Conservation (phyloP, 2,888 invertebrate genomes). For the Cryptops parisi region DNA sequence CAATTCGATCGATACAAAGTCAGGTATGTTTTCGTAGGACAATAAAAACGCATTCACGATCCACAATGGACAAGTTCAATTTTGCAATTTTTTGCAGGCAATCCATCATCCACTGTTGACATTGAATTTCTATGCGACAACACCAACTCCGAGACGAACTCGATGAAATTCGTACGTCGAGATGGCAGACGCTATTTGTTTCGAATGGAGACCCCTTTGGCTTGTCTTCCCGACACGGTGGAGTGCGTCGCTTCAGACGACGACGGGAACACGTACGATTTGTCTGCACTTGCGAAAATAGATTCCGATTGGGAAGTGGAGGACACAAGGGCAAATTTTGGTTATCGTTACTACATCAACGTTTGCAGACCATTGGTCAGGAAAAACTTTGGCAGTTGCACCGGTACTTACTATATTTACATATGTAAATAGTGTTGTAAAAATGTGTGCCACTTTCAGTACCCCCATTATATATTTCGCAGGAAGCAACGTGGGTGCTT, state of each 20-base stretch:
- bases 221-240: conserved; percentile 12
- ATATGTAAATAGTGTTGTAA: background rate
- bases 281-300: conserved; percentile 3
- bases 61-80: no score
- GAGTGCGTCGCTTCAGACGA: conserved; percentile 10
- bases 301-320: conserved; percentile 8
- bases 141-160: no score
- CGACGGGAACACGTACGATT: conserved; percentile 11
- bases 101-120: no score
- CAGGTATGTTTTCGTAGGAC: no score
- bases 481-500: conserved; percentile 12
- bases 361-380: conserved; percentile 12
- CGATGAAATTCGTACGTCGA: background rate
- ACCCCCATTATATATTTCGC: no score
- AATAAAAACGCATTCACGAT: no score
- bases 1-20: no score
- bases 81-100: no score
- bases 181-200: background rate
- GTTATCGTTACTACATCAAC: conserved; percentile 10
- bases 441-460: background rate
- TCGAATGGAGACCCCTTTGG: conserved; percentile 10
- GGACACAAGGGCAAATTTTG: conserved; percentile 8
- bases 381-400: no score
- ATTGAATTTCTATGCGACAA: no score
- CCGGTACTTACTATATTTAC: no score